A percentile compares a stretch with the other conserved stretches of the same genome.
phyloP scores from a whole-genome alignment of 2,888 invertebrate genomes.

The Metopia argyrocephala region DNA sequence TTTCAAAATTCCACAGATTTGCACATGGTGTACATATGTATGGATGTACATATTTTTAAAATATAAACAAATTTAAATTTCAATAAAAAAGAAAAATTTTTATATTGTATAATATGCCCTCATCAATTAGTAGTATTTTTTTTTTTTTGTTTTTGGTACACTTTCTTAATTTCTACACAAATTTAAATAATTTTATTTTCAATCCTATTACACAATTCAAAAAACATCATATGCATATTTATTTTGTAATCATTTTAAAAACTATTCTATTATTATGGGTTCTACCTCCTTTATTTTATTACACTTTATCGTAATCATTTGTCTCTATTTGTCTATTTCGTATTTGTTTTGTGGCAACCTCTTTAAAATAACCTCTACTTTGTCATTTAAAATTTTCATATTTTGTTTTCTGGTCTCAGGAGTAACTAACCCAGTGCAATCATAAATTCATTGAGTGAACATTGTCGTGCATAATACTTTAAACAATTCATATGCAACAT shows the following conservation, averaged over 20 bases:
- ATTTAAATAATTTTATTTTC: too few species aligned
- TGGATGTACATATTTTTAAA: too few species aligned
- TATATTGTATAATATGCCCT: too few species aligned
- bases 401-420: constrained; percentile 8
- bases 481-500: constrained; percentile 60
- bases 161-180: too few species aligned
- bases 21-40: too few species aligned
- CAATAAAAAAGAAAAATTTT: too few species aligned
- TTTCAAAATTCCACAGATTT: too few species aligned
- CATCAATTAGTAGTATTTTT: too few species aligned
- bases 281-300: constrained; percentile 20
- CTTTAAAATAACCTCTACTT: constrained; percentile 4
- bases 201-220: too few species aligned
- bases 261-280: too few species aligned
- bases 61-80: too few species aligned
- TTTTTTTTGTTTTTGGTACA: too few species aligned
- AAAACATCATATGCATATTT: background rate
- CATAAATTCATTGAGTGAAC: constrained; percentile 64
- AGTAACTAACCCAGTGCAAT: constrained; percentile 57
- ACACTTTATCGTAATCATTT: constrained; percentile 21
- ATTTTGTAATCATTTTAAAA: background rate
- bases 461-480: constrained; percentile 60
- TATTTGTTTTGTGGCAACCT: background rate
- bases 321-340: constrained; percentile 36
- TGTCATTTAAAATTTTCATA: constrained; percentile 10